These are phyloP conservation scores for Sphecodes monilicornis DNA, from an alignment of 2,888 invertebrate species.

Conservation along the genomic window DNA sequence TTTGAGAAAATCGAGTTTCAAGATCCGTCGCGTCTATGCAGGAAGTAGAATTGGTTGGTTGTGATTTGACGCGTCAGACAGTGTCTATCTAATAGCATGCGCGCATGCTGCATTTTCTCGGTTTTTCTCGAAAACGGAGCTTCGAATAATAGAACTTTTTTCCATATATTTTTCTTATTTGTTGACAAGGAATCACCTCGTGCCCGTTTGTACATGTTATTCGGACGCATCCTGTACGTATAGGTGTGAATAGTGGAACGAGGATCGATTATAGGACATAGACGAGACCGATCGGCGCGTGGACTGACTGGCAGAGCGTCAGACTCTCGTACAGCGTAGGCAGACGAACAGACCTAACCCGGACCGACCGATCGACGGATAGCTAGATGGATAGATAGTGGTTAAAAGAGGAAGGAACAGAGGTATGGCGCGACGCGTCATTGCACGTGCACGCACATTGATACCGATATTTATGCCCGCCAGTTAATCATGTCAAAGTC, in stretches of 20 bases:
- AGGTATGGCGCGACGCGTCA: conserved; percentile 79
- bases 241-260: background rate
- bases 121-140: too few species aligned
- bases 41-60: too few species aligned
- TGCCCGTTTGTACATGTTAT: too few species aligned
- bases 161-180: too few species aligned
- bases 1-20: too few species aligned
- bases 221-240: too few species aligned
- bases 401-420: conserved; percentile 51
- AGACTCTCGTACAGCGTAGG: background rate
- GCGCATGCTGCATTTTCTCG: too few species aligned
- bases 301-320: background rate
- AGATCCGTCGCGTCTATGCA: too few species aligned
- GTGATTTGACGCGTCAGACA: too few species aligned
- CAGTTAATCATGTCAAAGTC: conserved; percentile 84
- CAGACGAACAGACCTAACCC: conserved; percentile 3
- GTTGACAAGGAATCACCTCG: too few species aligned
- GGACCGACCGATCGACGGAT: conserved; percentile 2
- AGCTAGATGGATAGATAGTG: conserved; percentile 15
- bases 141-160: too few species aligned
- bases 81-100: too few species aligned
- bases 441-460: conserved; percentile 82
- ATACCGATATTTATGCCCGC: conserved; percentile 83
- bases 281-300: conserved; percentile 10
- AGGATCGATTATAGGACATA: background rate